Conservation (phyloP, 2,113 vertebrate species). For the Uria aalge region DNA sequence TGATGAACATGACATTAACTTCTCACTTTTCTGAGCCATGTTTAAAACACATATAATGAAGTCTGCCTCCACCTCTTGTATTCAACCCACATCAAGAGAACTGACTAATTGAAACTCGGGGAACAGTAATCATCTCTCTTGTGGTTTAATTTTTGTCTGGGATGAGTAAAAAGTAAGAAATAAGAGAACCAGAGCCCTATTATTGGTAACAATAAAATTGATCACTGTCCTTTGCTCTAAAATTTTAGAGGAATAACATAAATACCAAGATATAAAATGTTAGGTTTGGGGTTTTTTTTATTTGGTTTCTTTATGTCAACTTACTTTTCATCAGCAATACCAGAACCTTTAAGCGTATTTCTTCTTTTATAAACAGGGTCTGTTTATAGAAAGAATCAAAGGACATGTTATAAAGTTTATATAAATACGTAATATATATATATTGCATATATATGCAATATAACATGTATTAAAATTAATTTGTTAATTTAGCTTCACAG, state of each 20-base stretch:
- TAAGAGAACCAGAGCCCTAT: background rate
- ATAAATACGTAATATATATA: background rate
- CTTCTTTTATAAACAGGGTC: background rate
- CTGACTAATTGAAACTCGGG: background rate
- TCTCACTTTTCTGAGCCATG: background rate
- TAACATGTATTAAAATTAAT: background rate
- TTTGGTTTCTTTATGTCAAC: background rate
- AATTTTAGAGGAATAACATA: background rate
- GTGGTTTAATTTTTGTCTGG: background rate
- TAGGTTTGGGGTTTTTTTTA: background rate
- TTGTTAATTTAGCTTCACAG: background rate
- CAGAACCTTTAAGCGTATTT: background rate
- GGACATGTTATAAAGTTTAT: fast-evolving
- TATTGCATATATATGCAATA: background rate
- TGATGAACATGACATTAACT: background rate
- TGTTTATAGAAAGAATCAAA: background rate
- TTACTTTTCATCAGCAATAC: background rate
- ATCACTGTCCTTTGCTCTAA: background rate
- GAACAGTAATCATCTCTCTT: background rate
- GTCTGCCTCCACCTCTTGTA: background rate
- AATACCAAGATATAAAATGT: background rate
- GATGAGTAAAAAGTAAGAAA: background rate
- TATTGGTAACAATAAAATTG: background rate
- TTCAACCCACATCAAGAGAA: background rate
- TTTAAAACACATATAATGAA: background rate